Conservation (phyloP, 2,797 vertebrate genomes). For the Parauchenoglanis punctatus region DNA sequence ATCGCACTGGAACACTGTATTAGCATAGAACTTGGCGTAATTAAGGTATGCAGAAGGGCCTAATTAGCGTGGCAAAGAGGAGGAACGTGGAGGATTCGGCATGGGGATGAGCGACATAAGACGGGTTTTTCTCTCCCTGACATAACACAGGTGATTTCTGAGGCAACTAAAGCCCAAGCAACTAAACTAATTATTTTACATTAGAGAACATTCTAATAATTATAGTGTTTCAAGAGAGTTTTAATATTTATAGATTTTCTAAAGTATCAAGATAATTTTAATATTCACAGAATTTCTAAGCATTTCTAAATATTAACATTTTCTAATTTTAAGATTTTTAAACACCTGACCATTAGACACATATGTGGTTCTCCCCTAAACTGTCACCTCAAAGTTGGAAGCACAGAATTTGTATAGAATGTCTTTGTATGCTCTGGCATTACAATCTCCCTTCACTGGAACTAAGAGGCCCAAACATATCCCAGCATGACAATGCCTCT, state of each 20-base stretch:
- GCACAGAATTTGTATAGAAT: too few species aligned
- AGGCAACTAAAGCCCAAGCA: neutral
- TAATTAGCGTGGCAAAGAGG: slow-evolving; percentile 65
- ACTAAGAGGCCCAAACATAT: neutral
- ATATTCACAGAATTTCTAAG: too few species aligned
- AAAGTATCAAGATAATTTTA: neutral
- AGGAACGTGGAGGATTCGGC: slow-evolving; percentile 25
- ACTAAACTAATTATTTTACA: neutral
- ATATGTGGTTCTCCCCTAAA: neutral
- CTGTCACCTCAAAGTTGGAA: neutral
- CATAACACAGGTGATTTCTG: neutral
- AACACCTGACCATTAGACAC: neutral
- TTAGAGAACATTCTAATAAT: neutral
- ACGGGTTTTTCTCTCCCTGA: slow-evolving; percentile 1
- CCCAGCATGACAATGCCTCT: neutral
- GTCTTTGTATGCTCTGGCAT: neutral
- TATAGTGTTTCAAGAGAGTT: neutral
- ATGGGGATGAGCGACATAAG: slow-evolving; percentile 14
- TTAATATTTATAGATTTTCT: neutral
- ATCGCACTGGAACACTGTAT: slow-evolving; percentile 62
- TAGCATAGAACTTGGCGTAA: slow-evolving; percentile 68
- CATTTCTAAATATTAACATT: too few species aligned
- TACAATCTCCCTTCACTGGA: neutral
- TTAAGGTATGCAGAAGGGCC: slow-evolving; percentile 61
- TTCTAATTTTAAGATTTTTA: too few species aligned